Conservation (phyloP, 2,113 vertebrate species). For the Sinocyclocheilus maitianheensis region DNA sequence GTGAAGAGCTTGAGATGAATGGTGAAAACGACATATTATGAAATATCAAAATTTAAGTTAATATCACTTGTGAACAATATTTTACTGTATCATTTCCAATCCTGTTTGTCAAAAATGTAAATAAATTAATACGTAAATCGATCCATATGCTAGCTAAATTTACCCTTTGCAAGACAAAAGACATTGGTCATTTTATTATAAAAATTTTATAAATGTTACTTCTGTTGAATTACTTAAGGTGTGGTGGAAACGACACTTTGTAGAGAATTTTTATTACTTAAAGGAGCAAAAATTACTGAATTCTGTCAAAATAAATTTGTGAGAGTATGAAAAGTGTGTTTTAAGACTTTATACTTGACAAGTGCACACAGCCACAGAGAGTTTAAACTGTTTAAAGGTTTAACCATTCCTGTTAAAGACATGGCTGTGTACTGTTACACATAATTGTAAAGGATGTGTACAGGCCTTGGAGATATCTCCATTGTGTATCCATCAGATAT, state of each 20-base stretch:
- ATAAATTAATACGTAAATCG: not conserved
- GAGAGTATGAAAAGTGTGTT: not conserved
- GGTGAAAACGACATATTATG: not conserved
- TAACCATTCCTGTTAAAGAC: too few species aligned
- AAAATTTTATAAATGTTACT: not conserved
- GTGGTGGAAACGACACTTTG: not conserved
- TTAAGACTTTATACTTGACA: not conserved
- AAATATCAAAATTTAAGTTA: not conserved
- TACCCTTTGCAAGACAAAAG: not conserved
- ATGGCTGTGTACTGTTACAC: not conserved
- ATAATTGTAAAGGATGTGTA: too few species aligned
- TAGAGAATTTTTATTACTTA: not conserved
- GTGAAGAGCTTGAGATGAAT: not conserved
- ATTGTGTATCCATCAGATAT: conserved; percentile 77
- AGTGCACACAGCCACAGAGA: not conserved
- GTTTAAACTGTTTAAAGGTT: too few species aligned
- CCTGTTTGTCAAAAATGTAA: not conserved
- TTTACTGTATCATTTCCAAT: not conserved
- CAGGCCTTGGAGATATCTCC: conserved; percentile 45
- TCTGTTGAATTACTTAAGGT: not conserved
- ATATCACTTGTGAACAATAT: too few species aligned
- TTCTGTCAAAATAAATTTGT: not conserved
- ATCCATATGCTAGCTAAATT: not conserved
- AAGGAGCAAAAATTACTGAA: not conserved
- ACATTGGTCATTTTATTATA: not conserved